These are phyloP conservation scores for Agriopis marginaria DNA, from an alignment of 2,888 invertebrate species.

Conservation along the genomic window DNA sequence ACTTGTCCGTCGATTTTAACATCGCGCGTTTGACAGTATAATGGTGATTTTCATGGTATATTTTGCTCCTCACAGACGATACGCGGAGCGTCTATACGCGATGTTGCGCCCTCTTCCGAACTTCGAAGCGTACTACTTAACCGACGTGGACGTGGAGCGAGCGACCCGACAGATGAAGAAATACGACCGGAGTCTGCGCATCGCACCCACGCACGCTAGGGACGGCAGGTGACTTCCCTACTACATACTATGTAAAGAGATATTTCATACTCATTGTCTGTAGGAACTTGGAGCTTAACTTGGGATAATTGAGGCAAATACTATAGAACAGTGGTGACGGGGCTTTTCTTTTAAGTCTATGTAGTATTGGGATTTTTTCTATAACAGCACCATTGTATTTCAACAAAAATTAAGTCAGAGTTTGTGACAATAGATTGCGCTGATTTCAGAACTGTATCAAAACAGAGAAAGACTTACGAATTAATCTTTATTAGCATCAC, in stretches of 20 bases:
- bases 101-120: conserved; percentile 82
- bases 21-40: no score
- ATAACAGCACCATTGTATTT: not conserved
- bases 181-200: conserved; percentile 65
- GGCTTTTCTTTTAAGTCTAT: not conserved
- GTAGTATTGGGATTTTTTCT: no score
- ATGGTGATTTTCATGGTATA: not conserved
- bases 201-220: conserved; percentile 45
- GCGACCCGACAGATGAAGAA: conserved; percentile 79
- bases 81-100: conserved; percentile 84
- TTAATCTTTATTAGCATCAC: no score
- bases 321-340: not conserved
- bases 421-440: not conserved
- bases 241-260: not conserved
- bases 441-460: no score
- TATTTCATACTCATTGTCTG: conserved; percentile 1
- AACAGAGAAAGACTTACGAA: no score
- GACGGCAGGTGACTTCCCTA: conserved; percentile 56
- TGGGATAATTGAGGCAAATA: not conserved
- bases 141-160: conserved; percentile 73
- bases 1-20: no score
- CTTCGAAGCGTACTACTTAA: conserved; percentile 84
- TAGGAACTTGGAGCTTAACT: not conserved
- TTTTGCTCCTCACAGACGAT: conserved; percentile 71
- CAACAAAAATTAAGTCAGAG: not conserved